Conservation (phyloP, 2,888 invertebrate genomes). For the Dryocosmus kuriphilus region DNA sequence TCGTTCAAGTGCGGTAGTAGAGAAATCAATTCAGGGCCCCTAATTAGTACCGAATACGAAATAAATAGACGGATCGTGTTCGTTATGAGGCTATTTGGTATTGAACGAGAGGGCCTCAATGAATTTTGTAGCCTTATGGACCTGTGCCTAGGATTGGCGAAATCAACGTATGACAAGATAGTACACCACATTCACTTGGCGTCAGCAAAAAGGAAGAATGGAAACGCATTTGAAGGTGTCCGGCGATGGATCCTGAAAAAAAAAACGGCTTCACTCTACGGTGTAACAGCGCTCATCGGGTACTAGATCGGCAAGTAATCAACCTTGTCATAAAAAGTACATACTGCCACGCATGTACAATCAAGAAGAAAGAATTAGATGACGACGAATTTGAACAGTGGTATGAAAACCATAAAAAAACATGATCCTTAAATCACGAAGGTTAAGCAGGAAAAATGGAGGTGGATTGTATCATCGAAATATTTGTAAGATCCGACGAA, state of each 20-base stretch:
- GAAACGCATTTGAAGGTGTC: slow-evolving; percentile 57
- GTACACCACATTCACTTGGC: slow-evolving; percentile 47
- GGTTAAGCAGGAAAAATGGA: no score
- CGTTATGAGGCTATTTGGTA: slow-evolving; percentile 59
- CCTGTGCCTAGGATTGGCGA: slow-evolving; percentile 51
- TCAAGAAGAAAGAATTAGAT: no score
- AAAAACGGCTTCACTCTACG: slow-evolving; percentile 60
- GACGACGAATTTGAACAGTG: no score
- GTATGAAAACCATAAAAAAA: no score
- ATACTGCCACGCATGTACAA: no score
- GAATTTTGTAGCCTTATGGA: slow-evolving; percentile 62
- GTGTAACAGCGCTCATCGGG: slow-evolving; percentile 57
- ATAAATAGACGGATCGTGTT: slow-evolving; percentile 51
- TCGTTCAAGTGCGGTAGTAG: slow-evolving; percentile 39
- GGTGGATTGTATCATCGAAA: background rate
- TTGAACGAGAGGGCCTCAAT: slow-evolving; percentile 60
- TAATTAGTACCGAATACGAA: slow-evolving; percentile 43
- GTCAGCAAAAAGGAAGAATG: background rate
- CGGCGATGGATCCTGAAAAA: slow-evolving; percentile 61
- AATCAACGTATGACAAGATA: slow-evolving; percentile 49
- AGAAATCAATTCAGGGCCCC: slow-evolving; percentile 47
- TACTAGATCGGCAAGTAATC: slow-evolving; percentile 55
- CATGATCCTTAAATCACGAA: no score
- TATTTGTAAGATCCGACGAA: background rate
- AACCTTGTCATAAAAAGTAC: slow-evolving; percentile 54